Evolutionary conservation across 1,140 invertebrate genomes (phyloP).

Genomic region (Ylistrum balloti): DNA sequence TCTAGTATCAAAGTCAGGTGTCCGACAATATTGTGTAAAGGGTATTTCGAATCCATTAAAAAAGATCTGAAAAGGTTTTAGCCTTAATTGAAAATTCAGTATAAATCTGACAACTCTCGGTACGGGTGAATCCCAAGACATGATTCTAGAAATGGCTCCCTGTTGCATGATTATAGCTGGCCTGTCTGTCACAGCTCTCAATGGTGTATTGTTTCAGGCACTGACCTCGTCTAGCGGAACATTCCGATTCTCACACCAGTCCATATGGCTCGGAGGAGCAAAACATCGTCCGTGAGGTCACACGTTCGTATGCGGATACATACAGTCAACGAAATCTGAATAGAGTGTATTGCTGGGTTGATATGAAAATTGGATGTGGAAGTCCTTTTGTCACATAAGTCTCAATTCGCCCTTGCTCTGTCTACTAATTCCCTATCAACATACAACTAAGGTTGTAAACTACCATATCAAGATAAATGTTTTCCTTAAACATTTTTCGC

Average conservation of each 20-base stretch:
- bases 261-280: neutral
- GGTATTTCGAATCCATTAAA: conserved; percentile 20
- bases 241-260: neutral
- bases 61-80: conserved; percentile 21
- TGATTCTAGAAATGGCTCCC: conserved; percentile 8
- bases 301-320: neutral
- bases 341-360: too few relatives aligned
- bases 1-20: conserved; percentile 13
- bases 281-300: conserved; percentile 12
- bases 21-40: conserved; percentile 34
- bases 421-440: conserved; percentile 31
- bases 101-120: conserved; percentile 38
- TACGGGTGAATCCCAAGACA: neutral
- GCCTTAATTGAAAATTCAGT: conserved; percentile 39
- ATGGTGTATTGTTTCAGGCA: conserved; percentile 15
- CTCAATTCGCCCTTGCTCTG: neutral
- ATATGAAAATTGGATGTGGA: neutral
- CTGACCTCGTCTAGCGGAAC: neutral
- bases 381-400: conserved; percentile 27
- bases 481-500: conserved; percentile 50
- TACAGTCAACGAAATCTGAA: neutral
- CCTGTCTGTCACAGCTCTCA: conserved; percentile 13
- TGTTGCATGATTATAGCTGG: conserved; percentile 6
- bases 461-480: conserved; percentile 41
- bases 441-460: conserved; percentile 5